A percentile compares a stretch with the other conserved stretches of the same genome.
Conservation (phyloP, 2,113 vertebrate genomes). For the Brachyhypopomus gauderio region DNA sequence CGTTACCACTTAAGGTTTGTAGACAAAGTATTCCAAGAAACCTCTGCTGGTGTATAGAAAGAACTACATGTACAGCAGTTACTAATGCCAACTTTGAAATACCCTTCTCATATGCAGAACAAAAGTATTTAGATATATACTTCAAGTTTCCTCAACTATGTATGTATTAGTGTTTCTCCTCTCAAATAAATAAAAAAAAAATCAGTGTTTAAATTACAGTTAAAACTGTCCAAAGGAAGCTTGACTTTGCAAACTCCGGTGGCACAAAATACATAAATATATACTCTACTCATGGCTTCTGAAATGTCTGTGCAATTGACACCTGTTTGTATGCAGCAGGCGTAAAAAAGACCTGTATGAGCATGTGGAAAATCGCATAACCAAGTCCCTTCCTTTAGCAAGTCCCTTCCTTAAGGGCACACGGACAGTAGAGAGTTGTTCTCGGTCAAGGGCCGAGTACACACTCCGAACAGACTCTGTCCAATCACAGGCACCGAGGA, state of each 20-base stretch:
- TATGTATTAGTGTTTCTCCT: slow-evolving; percentile 60
- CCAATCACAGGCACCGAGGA: slow-evolving; percentile 3
- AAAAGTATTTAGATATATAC: slow-evolving; percentile 25
- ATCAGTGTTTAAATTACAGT: slow-evolving; percentile 38
- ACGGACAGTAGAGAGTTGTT: not conserved
- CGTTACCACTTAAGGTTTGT: not conserved
- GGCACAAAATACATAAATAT: not conserved
- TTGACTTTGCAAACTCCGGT: slow-evolving; percentile 1
- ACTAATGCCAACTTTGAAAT: slow-evolving; percentile 24
- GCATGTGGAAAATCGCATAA: slow-evolving; percentile 6
- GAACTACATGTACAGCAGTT: slow-evolving; percentile 46
- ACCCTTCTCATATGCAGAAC: slow-evolving; percentile 5
- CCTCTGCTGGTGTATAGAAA: slow-evolving; percentile 56
- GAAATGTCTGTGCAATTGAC: slow-evolving; percentile 23
- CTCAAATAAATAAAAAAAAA: slow-evolving; percentile 58
- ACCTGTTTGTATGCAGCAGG: slow-evolving; percentile 16
- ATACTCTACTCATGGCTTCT: not conserved
- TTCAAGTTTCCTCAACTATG: slow-evolving; percentile 39
- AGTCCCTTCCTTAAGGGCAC: not conserved
- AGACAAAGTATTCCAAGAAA: slow-evolving; percentile 29
- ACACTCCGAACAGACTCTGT: not conserved
- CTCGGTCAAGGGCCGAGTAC: not conserved
- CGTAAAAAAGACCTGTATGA: not conserved
- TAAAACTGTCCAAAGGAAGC: slow-evolving; percentile 36
- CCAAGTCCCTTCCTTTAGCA: not conserved